Base-by-base conservation (phyloP, 2,113 vertebrate genomes). In the Maccullochella peelii region DNA sequence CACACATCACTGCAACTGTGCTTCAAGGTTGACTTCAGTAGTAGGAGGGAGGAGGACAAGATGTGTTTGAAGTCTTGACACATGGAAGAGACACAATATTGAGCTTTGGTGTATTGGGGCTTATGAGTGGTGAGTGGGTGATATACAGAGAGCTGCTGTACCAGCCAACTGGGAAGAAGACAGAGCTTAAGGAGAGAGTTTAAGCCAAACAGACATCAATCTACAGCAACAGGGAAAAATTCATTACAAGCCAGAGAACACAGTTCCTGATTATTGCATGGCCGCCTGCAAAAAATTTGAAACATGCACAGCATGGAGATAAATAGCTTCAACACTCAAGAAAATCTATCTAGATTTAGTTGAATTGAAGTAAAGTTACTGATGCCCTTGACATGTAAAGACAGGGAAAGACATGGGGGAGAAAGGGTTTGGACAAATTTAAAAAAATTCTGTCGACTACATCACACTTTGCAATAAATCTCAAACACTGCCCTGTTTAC, bases 61-160 rank as follows among this genome's bases (percentile, higher is more conserved):
- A 88, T 57, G 58, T 1, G 80, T 89, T 80, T 91, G 81, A 89
- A 84, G 89, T 85, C 69, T 86, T 81, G 89, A 92, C 90, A 81
- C 77, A 78, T 88, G 82, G 81, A 85, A 73, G 61, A 86, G 73
- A 89, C 77, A 77, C 74, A 86, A 75, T 66, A 80, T 80, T 78
- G 80, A 85, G 82, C 84, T 82, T 33, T 72, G 79, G 88, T 72
- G 62, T 71, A 47, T 67, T 70, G 77, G 85, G 88, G 85, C 82
- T 90, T 84, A 80, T 70, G 79, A 83, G 77, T 44, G 74, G 80
- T 84, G 89, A 88, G 89, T 90, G 86, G 91, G 90, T 81, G 88
- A 86, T 77, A 21, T 33, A 73, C 52, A 69, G 61, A 58, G 70
- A 73, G 67, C 70, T 44, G 79, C 38, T 58, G 77, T n/a, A 59